Conservation (phyloP, 2,888 invertebrate species). For the Aleiodes alternator region DNA sequence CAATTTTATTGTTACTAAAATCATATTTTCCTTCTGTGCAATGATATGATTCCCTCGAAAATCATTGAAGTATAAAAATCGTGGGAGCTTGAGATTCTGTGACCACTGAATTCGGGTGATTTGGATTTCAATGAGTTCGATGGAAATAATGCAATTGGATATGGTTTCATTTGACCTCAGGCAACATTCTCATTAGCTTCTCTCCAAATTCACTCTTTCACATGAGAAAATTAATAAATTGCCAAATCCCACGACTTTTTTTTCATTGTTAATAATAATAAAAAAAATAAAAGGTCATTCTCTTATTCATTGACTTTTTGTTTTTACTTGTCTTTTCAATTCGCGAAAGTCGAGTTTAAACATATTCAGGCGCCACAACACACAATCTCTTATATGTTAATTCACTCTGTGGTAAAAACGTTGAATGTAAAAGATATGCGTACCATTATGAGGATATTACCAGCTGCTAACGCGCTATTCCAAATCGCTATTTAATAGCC, state of each 20-base stretch:
- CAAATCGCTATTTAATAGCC: constrained; percentile 62
- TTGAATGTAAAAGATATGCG: constrained; percentile 58
- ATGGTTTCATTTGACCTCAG: constrained; percentile 51
- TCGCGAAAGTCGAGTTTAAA: constrained; percentile 29
- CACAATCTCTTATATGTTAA: constrained; percentile 64
- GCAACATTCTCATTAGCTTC: constrained; percentile 47
- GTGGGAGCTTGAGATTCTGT: constrained; percentile 41
- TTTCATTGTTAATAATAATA: not conserved
- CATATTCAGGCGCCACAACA: constrained; percentile 65
- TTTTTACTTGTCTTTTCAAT: constrained; percentile 17
- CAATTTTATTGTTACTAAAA: no score
- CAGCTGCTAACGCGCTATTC: constrained; percentile 64
- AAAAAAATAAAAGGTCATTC: not conserved
- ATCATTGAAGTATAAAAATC: constrained; percentile 6
- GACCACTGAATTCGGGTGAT: constrained; percentile 39
- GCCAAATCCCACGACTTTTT: not conserved
- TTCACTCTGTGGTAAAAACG: constrained; percentile 62
- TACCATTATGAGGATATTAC: constrained; percentile 58
- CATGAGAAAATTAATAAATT: constrained; percentile 16
- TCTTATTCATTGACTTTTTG: not conserved
- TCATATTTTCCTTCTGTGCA: not conserved
- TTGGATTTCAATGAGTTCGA: constrained; percentile 38
- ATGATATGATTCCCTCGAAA: constrained; percentile 7
- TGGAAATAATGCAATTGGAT: constrained; percentile 65
- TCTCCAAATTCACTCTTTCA: not conserved